phyloP scores from a whole-genome alignment of 2,113 vertebrate genomes.

The Acinonyx jubatus region DNA sequence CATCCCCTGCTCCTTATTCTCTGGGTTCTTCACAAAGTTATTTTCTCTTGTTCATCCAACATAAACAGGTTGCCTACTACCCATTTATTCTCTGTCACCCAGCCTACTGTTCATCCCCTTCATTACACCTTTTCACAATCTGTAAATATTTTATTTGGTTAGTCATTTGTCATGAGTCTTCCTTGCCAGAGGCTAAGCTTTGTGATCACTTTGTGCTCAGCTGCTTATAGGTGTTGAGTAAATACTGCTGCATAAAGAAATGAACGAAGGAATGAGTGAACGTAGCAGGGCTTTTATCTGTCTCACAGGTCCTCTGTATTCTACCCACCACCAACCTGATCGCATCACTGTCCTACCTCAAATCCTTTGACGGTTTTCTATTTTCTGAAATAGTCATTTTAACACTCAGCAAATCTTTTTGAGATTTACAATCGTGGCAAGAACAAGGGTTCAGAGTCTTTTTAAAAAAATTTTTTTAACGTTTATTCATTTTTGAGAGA shows the following conservation, averaged over 20 bases:
- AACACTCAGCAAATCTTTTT: not conserved
- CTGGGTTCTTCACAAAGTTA: not conserved
- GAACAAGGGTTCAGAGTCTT: slow-evolving; percentile 11
- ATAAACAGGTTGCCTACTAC: not conserved
- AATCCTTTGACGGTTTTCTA: not conserved
- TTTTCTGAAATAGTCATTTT: not conserved
- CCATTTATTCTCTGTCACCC: not conserved
- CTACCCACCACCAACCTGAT: not conserved
- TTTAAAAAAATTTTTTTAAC: too few species aligned
- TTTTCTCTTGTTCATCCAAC: not conserved
- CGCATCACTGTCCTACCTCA: not conserved
- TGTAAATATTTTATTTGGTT: slow-evolving; percentile 2
- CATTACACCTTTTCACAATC: not conserved
- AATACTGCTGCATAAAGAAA: slow-evolving; percentile 25
- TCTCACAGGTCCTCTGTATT: not conserved
- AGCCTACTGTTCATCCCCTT: not conserved
- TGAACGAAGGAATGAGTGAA: not conserved
- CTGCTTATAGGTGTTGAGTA: slow-evolving; percentile 10
- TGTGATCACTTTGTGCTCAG: not conserved
- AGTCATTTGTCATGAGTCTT: slow-evolving; percentile 37
- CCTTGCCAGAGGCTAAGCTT: not conserved
- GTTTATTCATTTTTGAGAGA: too few species aligned
- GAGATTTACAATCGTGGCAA: not conserved
- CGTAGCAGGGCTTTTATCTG: slow-evolving; percentile 15
- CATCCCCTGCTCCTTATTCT: not conserved